A percentile compares a stretch with the other conserved stretches of the same genome.
phyloP scores from a whole-genome alignment of 2,113 vertebrate species.

The Porphyrio hochstetteri region DNA sequence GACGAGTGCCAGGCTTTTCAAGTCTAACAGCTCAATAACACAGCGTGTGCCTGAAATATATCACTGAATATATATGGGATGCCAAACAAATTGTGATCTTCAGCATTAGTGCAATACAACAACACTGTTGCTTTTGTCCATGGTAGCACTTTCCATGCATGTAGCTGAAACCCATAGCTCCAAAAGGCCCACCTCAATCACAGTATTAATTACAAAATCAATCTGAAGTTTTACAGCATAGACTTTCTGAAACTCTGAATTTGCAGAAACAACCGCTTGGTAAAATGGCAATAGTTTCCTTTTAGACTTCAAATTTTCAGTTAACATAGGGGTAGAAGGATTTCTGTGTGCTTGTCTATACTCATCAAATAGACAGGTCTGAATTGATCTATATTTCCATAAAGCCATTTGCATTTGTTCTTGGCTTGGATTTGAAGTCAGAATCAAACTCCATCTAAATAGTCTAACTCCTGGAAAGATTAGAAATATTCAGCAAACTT shows the following conservation, averaged over 20 bases:
- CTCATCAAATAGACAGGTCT: neutral
- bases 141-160: neutral
- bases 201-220: neutral
- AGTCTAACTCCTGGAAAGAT: neutral
- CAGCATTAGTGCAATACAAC: neutral
- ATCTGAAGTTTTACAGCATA: neutral
- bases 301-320: neutral
- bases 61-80: neutral
- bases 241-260: neutral
- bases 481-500: neutral
- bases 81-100: neutral
- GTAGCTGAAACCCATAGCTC: neutral
- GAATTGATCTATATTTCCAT: neutral
- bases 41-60: neutral
- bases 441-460: neutral
- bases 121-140: neutral
- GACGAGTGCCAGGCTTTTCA: neutral
- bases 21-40: neutral
- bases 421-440: neutral
- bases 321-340: neutral
- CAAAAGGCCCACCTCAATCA: neutral
- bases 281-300: neutral
- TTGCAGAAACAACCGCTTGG: neutral
- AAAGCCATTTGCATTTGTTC: neutral
- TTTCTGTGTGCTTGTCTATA: neutral